Evolutionary conservation across 53 echinoderm and acorn worm species (phyloP), one percentile per base, ranked within the genome.

Genomic region (Patiria pectinifera): DNA sequence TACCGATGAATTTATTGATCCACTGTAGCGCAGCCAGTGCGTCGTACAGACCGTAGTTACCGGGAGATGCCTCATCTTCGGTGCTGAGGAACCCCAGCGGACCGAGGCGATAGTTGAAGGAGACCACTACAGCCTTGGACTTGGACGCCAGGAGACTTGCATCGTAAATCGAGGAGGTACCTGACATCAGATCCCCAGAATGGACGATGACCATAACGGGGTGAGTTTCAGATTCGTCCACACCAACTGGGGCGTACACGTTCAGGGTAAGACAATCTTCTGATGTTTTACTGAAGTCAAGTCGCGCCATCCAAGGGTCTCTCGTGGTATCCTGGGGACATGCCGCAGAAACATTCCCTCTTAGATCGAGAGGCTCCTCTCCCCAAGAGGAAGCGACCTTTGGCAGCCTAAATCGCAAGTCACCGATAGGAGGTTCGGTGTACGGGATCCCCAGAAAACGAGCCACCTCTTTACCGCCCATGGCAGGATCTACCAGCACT

Each of bases 101-200:
- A 26, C 94, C 96, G 11, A 96, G 82, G 15, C 96, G 94, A 80
- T 96, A 96, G 76, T 94, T 94, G 7, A 93, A 23, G 3, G 91
- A 89, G 44, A 96, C 94, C 94, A 96, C 93, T 0, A 94, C 83
- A 47, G 91, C 91, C 3, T 93, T 60, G 11, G 94, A 74, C 47
- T 86, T 92, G 2, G 91, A 91, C 71, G 96, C 92, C 2, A 96
- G 59, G 18, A 60, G 83, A 4, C 63, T 69, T 62, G 82, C 71
- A 22, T 59, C 59, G 59, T 82, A 82, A 49, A 47, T 45, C 1
- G 82, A 45, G 21, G 82, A 45, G 53, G 53, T 53, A 21, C 83
- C 83, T 6, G 87, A 71, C 4, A 24, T 49, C 24, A 92, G 92
- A 7, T 71, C 85, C 15, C 79, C 69, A 53, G 83, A 59, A 77